Evolutionary conservation across 2,888 invertebrate species (phyloP).

Genomic region (Tineola bisselliella): DNA sequence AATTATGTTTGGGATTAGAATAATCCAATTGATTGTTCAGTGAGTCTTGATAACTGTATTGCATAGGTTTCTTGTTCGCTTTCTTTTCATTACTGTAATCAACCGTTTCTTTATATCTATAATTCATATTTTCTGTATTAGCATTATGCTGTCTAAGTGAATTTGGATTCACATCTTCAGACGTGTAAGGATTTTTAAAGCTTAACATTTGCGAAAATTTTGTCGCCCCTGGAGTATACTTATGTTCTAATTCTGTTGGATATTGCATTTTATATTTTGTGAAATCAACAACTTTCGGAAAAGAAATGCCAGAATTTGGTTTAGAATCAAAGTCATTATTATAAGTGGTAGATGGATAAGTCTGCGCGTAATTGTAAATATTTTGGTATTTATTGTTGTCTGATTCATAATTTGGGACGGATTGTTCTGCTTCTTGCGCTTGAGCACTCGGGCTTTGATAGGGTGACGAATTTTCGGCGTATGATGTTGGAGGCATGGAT

Average conservation of each 20-base stretch:
- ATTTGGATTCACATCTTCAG: slow-evolving; percentile 17
- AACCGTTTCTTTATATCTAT: slow-evolving; percentile 4
- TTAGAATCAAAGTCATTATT: slow-evolving; percentile 17
- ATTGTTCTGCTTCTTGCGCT: not conserved
- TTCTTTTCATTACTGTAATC: not conserved
- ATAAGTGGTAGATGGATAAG: slow-evolving; percentile 26
- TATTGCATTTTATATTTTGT: slow-evolving; percentile 41
- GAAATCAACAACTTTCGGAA: slow-evolving; percentile 50
- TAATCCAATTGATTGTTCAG: slow-evolving; percentile 10
- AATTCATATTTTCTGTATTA: slow-evolving; percentile 23
- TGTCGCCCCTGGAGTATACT: slow-evolving; percentile 27
- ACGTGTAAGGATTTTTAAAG: slow-evolving; percentile 9
- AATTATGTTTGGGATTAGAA: slow-evolving; percentile 27
- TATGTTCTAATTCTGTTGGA: slow-evolving; percentile 37
- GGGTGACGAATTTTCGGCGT: not conserved
- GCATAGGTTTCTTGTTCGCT: not conserved
- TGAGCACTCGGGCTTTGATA: not conserved
- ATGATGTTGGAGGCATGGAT: not conserved
- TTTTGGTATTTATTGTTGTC: slow-evolving; percentile 27
- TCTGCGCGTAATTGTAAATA: slow-evolving; percentile 25
- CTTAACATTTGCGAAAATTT: slow-evolving; percentile 20
- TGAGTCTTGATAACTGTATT: not conserved
- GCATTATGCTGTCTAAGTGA: slow-evolving; percentile 26
- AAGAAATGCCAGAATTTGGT: slow-evolving; percentile 22
- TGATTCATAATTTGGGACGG: slow-evolving; percentile 12